Evolutionary conservation across 2,797 vertebrate species (phyloP), one percentile per base, ranked within the genome.

Genomic region (Hapalemur alaotrensis): DNA sequence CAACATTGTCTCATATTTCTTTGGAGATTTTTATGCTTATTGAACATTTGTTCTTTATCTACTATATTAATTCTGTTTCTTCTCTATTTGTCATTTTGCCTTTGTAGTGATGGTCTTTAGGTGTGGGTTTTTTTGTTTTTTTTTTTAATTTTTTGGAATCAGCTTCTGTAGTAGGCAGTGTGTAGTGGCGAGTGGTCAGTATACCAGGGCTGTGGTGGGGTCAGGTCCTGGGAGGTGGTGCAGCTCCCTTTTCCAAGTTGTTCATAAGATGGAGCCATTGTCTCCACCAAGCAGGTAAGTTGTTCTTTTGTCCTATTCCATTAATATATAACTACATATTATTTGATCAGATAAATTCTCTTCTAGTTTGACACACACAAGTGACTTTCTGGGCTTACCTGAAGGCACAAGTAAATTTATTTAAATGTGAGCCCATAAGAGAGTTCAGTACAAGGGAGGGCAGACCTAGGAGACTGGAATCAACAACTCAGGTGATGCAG

Each of bases 341-440:
- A 38, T 70, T 96, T 83, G 48, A 90, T 80, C 76, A 48, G 80
- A 63, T 89, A 85, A 91, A 59, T 85, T 86, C 38, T 81, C 8
- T 46, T 81, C 22, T 79, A 87, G 22, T 20, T 43, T 76, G 81
- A 70, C 87, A 76, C 5, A 75, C 25, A 54, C 12, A 73, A 85
- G 38, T 46, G 50, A 65, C 48, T 92, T 76, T 70, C 63, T 95
- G 70, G 48, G 46, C 23, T 95, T 72, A 67, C 72, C 10, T 76
- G 75, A 91, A 82, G 86, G 54, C 41, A 87, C 15, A 85, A n/a
- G 50, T 88, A 65, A 65, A 85, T 83, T 85, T 65, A 65, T 85
- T 80, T 94, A 89, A 38, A 43, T 80, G 50, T 59, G 46, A 89
- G 17, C 5, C 57, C 52, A 43, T 72, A 78, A 54, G 38, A 63